These are phyloP conservation scores for Schizopygopsis pylzovi DNA, from an alignment of 2,797 vertebrate species.

Conservation along the genomic window DNA sequence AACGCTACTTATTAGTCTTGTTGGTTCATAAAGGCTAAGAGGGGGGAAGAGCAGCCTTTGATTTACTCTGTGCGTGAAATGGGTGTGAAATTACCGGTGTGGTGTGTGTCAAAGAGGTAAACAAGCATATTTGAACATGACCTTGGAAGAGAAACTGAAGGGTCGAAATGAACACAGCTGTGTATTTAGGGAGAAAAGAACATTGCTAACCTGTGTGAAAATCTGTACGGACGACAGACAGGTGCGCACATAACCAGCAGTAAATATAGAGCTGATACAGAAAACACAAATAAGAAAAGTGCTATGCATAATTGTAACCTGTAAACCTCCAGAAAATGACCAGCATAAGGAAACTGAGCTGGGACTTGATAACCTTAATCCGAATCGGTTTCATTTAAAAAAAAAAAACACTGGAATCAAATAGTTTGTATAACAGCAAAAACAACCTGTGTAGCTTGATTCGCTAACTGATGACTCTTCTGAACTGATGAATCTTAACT, in stretches of 20 bases:
- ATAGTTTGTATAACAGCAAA: not conserved
- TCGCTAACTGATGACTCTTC: not conserved
- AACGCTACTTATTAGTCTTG: slow-evolving; percentile 50
- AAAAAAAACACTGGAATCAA: not conserved
- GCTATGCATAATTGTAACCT: not conserved
- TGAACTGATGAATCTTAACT: not conserved
- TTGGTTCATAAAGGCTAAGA: slow-evolving; percentile 39
- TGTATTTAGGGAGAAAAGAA: not conserved
- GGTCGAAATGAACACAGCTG: not conserved
- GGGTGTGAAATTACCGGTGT: slow-evolving; percentile 35
- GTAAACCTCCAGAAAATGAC: not conserved
- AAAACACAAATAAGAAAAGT: not conserved
- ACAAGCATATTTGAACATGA: slow-evolving; percentile 23
- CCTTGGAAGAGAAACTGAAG: slow-evolving; percentile 35
- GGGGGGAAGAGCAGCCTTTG: slow-evolving; percentile 27
- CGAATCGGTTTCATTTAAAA: not conserved
- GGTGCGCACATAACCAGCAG: not conserved
- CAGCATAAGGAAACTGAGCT: not conserved
- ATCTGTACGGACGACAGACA: not conserved
- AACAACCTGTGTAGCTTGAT: not conserved
- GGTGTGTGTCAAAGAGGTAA: slow-evolving; percentile 23
- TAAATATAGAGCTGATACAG: slow-evolving; percentile 1
- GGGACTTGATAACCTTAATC: not conserved
- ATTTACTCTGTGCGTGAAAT: slow-evolving; percentile 42
- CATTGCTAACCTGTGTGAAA: not conserved